Conservation (phyloP, 2,113 vertebrate genomes). For the Ammodytes dubius region DNA sequence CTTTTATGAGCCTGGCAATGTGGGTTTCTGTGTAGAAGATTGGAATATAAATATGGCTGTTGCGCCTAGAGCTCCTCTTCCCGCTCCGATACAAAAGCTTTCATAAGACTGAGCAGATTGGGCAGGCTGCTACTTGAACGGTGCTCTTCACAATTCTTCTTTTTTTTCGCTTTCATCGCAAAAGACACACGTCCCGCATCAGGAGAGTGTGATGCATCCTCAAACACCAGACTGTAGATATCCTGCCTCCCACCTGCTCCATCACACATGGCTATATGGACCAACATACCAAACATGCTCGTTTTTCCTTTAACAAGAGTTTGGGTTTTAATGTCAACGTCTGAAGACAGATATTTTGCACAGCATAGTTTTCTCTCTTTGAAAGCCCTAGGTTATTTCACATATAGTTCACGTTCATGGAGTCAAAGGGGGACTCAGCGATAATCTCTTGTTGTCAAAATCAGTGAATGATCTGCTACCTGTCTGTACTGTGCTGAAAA, state of each 20-base stretch:
- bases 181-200: conserved; percentile 54
- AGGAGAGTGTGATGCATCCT: conserved; percentile 33
- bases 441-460: no score
- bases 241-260: conserved; percentile 41
- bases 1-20: conserved; percentile 86
- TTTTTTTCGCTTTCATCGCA: conserved; percentile 60
- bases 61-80: conserved; percentile 77
- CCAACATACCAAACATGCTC: conserved; percentile 32
- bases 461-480: no score
- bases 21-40: conserved; percentile 86
- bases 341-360: conserved; percentile 6
- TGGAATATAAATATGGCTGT: conserved; percentile 88
- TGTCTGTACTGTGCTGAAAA: no score
- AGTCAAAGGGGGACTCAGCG: no score
- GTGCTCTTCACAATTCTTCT: conserved; percentile 52
- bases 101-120: conserved; percentile 74
- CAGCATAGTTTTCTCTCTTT: neutral
- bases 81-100: conserved; percentile 78
- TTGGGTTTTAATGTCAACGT: conserved; percentile 12
- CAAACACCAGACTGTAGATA: conserved; percentile 38
- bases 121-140: conserved; percentile 69
- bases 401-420: conserved; percentile 7
- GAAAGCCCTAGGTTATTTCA: conserved; percentile 7
- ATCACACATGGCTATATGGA: conserved; percentile 32
- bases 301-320: conserved; percentile 20